Base-by-base conservation (phyloP, 2,113 vertebrate species). In the Picathartes gymnocephalus region DNA sequence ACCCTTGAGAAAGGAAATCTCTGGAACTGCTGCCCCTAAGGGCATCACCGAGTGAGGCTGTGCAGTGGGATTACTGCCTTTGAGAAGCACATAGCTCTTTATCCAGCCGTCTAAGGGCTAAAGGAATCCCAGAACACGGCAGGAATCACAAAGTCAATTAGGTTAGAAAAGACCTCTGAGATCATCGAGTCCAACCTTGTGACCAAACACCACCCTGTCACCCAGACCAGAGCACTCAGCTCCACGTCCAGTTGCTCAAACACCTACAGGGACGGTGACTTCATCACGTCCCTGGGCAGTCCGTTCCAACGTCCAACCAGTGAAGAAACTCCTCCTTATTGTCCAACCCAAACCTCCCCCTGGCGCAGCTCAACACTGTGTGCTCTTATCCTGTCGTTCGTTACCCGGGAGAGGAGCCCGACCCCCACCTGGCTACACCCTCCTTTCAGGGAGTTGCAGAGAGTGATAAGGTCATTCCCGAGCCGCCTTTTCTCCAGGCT, bases 31-130 rank as follows among this genome's bases (percentile, higher is more conserved):
- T 45, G 70, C 53, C 58, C 40, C 61, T 30, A 8, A 14, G 6
- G 17, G 42, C 35, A 48, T 1, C 60, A 8, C 16, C 1, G 3
- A 40, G 47, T 0, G 0, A 77, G 42, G 13, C 64, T 48, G 44
- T 18, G 28, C 1, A 7, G 13, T 1, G 23, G 16, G 40, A 24
- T 8, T 4, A 11, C 27, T 3, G 21, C 8, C 10, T 6, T 8
- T 7, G 10, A 28, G 30, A 14, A 56, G 31, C 61, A 62, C 19
- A 12, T 7, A 4, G 62, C 40, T 76, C 66, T 10, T 44, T 5
- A 25, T 7, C 13, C 54, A 11, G 28, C 53, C 21, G 68, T 13
- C 76, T 9, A 5, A 24, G 21, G 17, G 35, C n/a, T 21, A 35
- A 25, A 66, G 12, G 30, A 44, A 51, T 9, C 44, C 44, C 62